Evolutionary conservation across 1,140 invertebrate species (phyloP).

Genomic region (Drosophila sulfurigaster): DNA sequence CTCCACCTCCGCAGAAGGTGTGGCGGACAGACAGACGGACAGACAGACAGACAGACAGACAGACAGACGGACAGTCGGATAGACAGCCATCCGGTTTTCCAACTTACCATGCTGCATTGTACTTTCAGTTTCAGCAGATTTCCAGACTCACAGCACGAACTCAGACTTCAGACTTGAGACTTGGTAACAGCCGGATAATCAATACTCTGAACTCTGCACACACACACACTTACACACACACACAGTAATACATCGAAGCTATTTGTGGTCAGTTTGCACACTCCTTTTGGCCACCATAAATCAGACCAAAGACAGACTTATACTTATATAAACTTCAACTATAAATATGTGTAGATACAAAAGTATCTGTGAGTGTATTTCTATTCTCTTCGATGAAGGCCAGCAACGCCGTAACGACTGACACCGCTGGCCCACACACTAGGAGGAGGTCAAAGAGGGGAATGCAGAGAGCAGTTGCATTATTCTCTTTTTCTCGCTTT

Average conservation of each 20-base stretch:
- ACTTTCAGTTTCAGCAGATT: constrained; percentile 70
- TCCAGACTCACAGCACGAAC: constrained; percentile 23
- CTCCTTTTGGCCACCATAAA: constrained; percentile 39
- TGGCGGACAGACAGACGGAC: constrained; percentile 47
- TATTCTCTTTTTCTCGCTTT: constrained; percentile 30
- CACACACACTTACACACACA: constrained; percentile 1
- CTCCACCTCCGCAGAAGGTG: constrained; percentile 75
- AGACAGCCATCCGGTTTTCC: constrained; percentile 41
- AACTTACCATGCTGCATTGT: constrained; percentile 41
- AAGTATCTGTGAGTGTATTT: constrained; percentile 22
- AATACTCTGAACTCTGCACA: constrained; percentile 49
- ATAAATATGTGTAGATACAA: constrained; percentile 5
- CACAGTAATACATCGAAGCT: neutral
- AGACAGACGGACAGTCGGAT: constrained; percentile 8
- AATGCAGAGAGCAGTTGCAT: constrained; percentile 39
- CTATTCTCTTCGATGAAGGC: constrained; percentile 72
- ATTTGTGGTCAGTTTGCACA: constrained; percentile 31
- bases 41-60: neutral
- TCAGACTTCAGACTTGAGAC: neutral
- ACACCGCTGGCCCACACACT: constrained; percentile 60
- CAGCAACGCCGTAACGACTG: constrained; percentile 50
- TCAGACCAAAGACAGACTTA: constrained; percentile 19
- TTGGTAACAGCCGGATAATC: constrained; percentile 38
- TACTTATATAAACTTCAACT: constrained; percentile 9
- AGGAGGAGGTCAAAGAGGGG: constrained; percentile 28